phyloP scores from a whole-genome alignment of 2,113 vertebrate species.

The Hepsetus odoe region DNA sequence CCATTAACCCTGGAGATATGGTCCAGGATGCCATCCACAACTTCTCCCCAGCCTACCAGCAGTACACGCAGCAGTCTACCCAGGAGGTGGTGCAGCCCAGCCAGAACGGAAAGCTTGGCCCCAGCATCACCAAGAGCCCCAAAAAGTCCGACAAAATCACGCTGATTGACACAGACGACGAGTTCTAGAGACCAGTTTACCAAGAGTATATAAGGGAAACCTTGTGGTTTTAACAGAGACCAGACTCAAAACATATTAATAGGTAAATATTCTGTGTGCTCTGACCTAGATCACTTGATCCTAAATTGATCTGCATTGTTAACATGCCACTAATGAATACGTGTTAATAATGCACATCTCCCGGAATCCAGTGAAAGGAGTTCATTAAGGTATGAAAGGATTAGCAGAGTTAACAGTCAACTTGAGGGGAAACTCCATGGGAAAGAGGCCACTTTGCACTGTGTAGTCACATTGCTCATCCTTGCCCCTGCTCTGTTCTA shows the following conservation, averaged over 20 bases:
- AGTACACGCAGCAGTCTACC: conserved; percentile 90
- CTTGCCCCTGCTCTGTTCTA: conserved; percentile 32
- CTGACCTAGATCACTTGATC: conserved; percentile 27
- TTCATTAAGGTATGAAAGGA: conserved; percentile 22
- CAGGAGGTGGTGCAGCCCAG: conserved; percentile 80
- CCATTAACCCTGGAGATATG: conserved; percentile 91
- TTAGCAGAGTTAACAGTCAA: conserved; percentile 4
- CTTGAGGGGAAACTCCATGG: neutral
- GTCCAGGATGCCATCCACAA: conserved; percentile 94
- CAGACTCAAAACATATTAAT: neutral
- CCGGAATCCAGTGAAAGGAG: neutral
- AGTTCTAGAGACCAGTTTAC: conserved; percentile 75
- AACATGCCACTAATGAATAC: conserved; percentile 1
- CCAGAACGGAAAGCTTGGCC: conserved; percentile 68
- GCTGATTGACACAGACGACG: conserved; percentile 88
- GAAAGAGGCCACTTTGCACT: neutral
- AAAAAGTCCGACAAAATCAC: conserved; percentile 88
- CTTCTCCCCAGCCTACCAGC: conserved; percentile 88
- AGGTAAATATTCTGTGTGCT: neutral
- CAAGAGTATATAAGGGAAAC: neutral
- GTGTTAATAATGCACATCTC: neutral
- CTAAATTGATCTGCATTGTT: neutral
- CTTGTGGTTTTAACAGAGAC: neutral
- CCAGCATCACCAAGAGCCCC: conserved; percentile 59
- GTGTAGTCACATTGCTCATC: conserved; percentile 36